Percentiles rank a stretch among this genome's conserved stretches.
phyloP scores from a whole-genome alignment of 23 tunicate species.

The Styela clava region DNA sequence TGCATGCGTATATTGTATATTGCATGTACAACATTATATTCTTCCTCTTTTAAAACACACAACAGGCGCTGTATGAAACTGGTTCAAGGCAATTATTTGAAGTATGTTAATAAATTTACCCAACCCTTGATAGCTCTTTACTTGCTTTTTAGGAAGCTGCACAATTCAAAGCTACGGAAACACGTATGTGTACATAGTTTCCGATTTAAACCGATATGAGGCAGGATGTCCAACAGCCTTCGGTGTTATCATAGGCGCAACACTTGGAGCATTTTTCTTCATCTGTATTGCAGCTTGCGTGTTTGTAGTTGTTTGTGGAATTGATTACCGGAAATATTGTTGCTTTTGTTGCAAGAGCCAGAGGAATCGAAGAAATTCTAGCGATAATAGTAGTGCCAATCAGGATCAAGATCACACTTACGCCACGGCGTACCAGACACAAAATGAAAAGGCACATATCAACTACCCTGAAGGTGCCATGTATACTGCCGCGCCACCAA shows the following conservation, averaged over 20 bases:
- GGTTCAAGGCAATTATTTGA: too few relatives aligned
- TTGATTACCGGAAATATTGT: constrained; percentile 13
- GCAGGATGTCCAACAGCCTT: constrained; percentile 22
- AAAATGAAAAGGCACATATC: background rate
- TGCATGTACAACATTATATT: too few relatives aligned
- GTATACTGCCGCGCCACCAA: constrained; percentile 21
- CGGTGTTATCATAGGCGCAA: constrained; percentile 11
- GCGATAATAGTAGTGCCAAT: background rate
- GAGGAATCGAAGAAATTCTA: constrained; percentile 17
- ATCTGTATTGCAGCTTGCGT: constrained; percentile 12
- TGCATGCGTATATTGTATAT: too few relatives aligned
- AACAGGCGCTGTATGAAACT: too few relatives aligned
- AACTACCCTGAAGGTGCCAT: background rate
- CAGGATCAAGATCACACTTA: background rate
- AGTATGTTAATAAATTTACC: too few relatives aligned
- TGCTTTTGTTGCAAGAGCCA: constrained; percentile 20
- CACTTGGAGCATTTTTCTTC: constrained; percentile 6
- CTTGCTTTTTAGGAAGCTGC: constrained; percentile 27
- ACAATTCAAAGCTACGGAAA: background rate
- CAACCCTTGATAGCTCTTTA: too few relatives aligned
- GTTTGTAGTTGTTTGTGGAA: constrained; percentile 4
- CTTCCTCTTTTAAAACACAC: too few relatives aligned
- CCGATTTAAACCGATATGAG: constrained; percentile 4
- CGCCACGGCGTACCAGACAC: background rate
- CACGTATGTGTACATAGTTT: constrained; percentile 16